Conservation (phyloP, 53 echinoderm and acorn worm species). For the Paelopatides confundens region DNA sequence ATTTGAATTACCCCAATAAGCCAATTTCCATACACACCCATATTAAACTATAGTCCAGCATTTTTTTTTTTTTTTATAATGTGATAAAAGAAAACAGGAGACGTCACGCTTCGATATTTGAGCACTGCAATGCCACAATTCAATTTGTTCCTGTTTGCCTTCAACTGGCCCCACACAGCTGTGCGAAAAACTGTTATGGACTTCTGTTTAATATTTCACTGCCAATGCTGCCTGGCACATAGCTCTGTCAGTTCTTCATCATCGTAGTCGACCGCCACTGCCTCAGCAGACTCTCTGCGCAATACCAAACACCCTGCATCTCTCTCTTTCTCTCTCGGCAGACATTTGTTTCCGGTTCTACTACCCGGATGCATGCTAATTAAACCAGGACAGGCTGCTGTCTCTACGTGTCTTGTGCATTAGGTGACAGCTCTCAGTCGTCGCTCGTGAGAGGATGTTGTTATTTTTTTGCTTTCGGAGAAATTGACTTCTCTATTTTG, state of each 20-base stretch:
- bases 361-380: constrained; percentile 25
- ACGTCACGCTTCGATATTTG: not conserved
- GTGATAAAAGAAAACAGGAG: not conserved
- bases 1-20: too few species aligned
- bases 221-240: not conserved
- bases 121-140: constrained; percentile 22
- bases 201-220: constrained; percentile 41
- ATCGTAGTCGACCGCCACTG: not conserved
- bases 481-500: not conserved
- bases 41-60: not conserved
- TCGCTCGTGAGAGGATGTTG: not conserved
- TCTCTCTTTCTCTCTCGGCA: not conserved
- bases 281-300: not conserved
- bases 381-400: constrained; percentile 30
- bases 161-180: constrained; percentile 37
- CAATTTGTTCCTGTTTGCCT: not conserved
- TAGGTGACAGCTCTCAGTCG: constrained; percentile 8
- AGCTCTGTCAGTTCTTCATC: not conserved
- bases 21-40: not conserved
- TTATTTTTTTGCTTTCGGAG: not conserved
- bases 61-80: not conserved
- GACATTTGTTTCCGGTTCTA: constrained; percentile 32
- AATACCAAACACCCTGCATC: too few species aligned
- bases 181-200: constrained; percentile 14
- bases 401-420: not conserved